Conservation (phyloP, 1,140 invertebrate genomes). For the Drosophila santomea region DNA sequence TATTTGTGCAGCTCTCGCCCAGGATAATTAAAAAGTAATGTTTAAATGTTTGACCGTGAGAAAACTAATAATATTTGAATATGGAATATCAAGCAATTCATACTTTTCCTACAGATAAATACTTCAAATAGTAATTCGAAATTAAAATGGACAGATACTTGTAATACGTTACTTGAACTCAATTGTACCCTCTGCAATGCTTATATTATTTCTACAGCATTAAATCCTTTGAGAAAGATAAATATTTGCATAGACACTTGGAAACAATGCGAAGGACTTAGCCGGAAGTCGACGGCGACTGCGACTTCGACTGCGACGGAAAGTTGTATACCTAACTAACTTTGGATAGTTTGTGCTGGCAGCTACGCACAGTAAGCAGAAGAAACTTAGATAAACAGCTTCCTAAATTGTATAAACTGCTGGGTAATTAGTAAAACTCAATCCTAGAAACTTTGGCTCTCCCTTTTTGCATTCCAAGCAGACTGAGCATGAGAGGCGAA, state of each 20-base stretch:
- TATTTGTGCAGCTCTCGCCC: not conserved
- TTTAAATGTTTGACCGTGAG: too few relatives aligned
- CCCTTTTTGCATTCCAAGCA: conserved; percentile 12
- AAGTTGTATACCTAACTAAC: not conserved
- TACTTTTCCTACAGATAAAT: too few relatives aligned
- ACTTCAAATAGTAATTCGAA: too few relatives aligned
- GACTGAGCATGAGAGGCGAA: not conserved
- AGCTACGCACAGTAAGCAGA: conserved; percentile 6
- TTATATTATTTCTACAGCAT: not conserved
- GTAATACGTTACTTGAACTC: too few relatives aligned
- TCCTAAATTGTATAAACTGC: conserved; percentile 32
- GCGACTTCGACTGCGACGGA: conserved; percentile 1
- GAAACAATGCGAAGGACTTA: conserved; percentile 11
- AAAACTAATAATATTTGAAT: not conserved
- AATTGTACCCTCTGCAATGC: too few relatives aligned
- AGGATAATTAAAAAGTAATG: not conserved
- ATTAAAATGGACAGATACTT: too few relatives aligned
- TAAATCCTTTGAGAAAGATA: conserved; percentile 6
- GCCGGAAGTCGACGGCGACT: conserved; percentile 19
- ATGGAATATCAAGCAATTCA: too few relatives aligned
- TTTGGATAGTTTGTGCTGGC: conserved; percentile 11
- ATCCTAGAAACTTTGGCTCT: conserved; percentile 25
- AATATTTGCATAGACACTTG: conserved; percentile 34
- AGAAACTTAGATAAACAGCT: conserved; percentile 23
- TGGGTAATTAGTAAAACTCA: conserved; percentile 36